Evolutionary conservation across 2,113 vertebrate species (phyloP).

Genomic region (Mixornis gularis): DNA sequence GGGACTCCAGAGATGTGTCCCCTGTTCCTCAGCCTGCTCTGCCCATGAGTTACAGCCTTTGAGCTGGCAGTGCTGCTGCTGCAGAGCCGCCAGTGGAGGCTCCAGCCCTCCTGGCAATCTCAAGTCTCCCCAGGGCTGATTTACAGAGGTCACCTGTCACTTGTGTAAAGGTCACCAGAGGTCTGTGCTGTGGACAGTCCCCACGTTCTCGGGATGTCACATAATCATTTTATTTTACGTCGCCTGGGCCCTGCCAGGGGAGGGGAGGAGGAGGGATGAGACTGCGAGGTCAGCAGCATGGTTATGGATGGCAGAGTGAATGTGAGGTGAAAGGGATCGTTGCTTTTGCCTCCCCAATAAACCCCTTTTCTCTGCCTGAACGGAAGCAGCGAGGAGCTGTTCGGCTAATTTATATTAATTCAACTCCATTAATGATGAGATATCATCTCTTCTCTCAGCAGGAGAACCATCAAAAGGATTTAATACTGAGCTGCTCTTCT

Average conservation of each 20-base stretch:
- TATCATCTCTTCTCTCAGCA: conserved; percentile 62
- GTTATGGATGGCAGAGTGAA: conserved; percentile 66
- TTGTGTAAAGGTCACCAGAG: background rate
- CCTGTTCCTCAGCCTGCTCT: background rate
- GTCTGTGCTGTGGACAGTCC: background rate
- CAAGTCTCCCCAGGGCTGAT: background rate
- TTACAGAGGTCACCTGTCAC: conserved; percentile 50
- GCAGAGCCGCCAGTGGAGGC: rapidly evolving
- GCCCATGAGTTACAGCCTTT: background rate
- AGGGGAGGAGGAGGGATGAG: conserved; percentile 8
- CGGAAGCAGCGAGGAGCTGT: conserved; percentile 34
- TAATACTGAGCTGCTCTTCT: conserved; percentile 40
- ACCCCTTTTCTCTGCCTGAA: conserved; percentile 65
- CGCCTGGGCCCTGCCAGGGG: background rate
- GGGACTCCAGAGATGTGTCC: background rate
- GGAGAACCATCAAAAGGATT: conserved; percentile 66
- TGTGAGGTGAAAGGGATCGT: conserved; percentile 63
- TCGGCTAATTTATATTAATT: conserved; percentile 79
- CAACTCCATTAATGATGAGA: conserved; percentile 77
- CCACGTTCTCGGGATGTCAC: background rate
- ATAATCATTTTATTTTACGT: conserved; percentile 32
- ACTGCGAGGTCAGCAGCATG: conserved; percentile 62
- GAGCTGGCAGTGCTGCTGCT: background rate
- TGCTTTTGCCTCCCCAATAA: conserved; percentile 56
- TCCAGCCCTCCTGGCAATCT: background rate